These are phyloP conservation scores for Callorhinus ursinus DNA, from an alignment of 2,113 vertebrate species.

Conservation along the genomic window DNA sequence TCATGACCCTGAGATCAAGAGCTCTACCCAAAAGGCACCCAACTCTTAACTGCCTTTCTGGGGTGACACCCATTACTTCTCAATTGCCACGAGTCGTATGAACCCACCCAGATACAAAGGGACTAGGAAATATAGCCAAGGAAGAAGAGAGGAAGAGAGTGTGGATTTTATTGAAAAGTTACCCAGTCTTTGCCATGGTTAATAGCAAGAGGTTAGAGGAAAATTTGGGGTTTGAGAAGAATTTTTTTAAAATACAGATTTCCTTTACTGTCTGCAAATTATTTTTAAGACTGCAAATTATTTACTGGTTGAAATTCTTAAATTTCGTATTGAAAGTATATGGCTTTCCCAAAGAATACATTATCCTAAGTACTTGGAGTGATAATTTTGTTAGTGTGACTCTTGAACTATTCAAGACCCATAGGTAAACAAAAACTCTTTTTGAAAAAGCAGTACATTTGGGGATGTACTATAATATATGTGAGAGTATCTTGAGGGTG, in stretches of 20 bases:
- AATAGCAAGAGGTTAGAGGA: background rate
- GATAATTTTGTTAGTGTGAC: background rate
- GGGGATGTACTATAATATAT: background rate
- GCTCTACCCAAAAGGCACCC: background rate
- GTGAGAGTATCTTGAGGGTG: background rate
- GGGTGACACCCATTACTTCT: background rate
- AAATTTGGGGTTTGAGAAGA: background rate
- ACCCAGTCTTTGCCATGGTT: background rate
- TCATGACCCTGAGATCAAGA: background rate
- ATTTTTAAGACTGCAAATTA: slow-evolving; percentile 7
- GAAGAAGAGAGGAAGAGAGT: background rate
- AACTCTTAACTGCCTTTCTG: background rate
- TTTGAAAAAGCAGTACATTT: background rate
- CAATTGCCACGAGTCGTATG: background rate
- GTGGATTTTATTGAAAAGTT: background rate
- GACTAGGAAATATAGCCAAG: background rate
- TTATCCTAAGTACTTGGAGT: background rate
- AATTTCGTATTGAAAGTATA: background rate
- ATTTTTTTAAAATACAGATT: slow-evolving; percentile 3
- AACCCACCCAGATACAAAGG: background rate
- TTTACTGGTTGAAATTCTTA: slow-evolving; percentile 4
- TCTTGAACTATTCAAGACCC: slow-evolving; percentile 10
- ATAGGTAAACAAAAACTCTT: background rate
- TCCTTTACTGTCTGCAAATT: background rate
- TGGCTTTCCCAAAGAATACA: slow-evolving; percentile 8